These are phyloP conservation scores for Dipus sagitta DNA, from an alignment of 2,797 vertebrate species.

Conservation along the genomic window DNA sequence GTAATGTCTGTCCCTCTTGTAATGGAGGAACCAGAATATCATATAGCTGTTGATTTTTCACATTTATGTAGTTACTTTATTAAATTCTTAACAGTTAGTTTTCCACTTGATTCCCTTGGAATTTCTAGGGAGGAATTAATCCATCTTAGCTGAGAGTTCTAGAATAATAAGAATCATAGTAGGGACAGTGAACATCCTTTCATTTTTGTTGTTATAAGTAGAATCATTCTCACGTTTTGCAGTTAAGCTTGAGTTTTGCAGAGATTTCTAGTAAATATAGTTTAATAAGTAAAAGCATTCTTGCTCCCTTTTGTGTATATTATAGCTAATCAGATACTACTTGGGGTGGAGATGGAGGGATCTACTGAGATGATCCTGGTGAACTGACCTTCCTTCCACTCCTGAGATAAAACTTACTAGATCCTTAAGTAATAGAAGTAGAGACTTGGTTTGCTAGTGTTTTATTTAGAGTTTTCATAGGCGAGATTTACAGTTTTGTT, in stretches of 20 bases:
- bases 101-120: conserved; percentile 35
- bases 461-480: conserved; percentile 13
- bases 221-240: not conserved
- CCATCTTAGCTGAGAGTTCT: conserved; percentile 16
- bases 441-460: not conserved
- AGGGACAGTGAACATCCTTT: not conserved
- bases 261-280: conserved; percentile 32
- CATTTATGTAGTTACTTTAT: not conserved
- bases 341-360: not conserved
- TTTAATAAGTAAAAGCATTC: conserved; percentile 15
- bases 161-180: not conserved
- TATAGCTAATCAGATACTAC: not conserved
- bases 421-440: not conserved
- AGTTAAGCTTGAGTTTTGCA: conserved; percentile 15
- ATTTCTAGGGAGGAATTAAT: conserved; percentile 40
- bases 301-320: not conserved
- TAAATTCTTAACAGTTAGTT: conserved; percentile 26
- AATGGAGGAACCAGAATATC: not conserved
- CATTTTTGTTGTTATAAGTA: conserved; percentile 9
- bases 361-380: not conserved
- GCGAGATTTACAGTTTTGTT: not conserved
- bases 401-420: not conserved
- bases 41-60: not conserved
- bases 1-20: not conserved
- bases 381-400: conserved; percentile 66